A percentile compares a stretch with the other conserved stretches of the same genome.
phyloP scores from a whole-genome alignment of 2,113 vertebrate species.

The Neogobius melanostomus region DNA sequence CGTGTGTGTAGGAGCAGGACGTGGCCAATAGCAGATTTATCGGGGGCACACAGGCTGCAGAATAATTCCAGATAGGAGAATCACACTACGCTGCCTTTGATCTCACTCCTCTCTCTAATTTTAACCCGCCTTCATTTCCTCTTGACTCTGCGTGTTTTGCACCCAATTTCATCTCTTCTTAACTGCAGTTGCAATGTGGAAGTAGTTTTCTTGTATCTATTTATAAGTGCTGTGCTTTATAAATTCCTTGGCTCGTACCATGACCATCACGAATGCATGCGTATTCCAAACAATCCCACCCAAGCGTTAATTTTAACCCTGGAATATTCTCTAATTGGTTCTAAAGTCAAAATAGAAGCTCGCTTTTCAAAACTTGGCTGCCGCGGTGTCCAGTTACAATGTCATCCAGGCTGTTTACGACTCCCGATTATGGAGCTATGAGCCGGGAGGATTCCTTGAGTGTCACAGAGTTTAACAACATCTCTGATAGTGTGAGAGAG shows the following conservation, averaged over 20 bases:
- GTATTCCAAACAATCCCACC: neutral
- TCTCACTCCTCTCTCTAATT: slow-evolving; percentile 59
- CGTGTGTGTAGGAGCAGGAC: slow-evolving; percentile 10
- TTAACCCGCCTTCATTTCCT: slow-evolving; percentile 30
- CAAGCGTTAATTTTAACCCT: neutral
- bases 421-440: slow-evolving; percentile 47
- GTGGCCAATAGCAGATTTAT: slow-evolving; percentile 58
- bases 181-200: slow-evolving; percentile 7
- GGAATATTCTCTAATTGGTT: neutral
- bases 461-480: slow-evolving; percentile 62
- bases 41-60: slow-evolving; percentile 41
- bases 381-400: slow-evolving; percentile 6
- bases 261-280: neutral
- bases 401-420: slow-evolving; percentile 43
- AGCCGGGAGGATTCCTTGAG: slow-evolving; percentile 62
- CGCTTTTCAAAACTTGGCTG: slow-evolving; percentile 19
- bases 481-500: slow-evolving; percentile 45
- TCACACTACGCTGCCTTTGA: slow-evolving; percentile 51
- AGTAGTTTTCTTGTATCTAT: slow-evolving; percentile 5
- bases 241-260: neutral
- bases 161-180: slow-evolving; percentile 26
- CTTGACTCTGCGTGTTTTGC: slow-evolving; percentile 21
- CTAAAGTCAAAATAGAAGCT: neutral
- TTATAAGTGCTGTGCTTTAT: slow-evolving; percentile 7
- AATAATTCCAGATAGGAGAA: slow-evolving; percentile 60